These are phyloP conservation scores for Euura lappo DNA, from an alignment of 1,140 invertebrate genomes.

Conservation along the genomic window DNA sequence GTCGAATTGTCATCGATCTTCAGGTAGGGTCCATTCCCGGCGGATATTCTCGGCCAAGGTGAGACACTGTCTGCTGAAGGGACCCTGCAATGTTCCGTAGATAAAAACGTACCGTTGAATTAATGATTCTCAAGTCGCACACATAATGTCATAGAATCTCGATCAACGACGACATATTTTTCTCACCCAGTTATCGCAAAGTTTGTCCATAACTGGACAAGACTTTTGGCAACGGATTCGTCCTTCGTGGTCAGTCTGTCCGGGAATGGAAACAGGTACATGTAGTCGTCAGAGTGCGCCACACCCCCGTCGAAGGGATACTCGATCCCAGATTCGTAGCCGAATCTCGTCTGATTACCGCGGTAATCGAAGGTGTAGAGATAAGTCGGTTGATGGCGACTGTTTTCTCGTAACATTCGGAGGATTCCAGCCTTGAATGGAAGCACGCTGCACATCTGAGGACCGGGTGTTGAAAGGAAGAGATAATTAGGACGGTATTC, in stretches of 20 bases:
- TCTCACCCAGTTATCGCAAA: neutral
- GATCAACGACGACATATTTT: no score
- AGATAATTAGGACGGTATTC: neutral
- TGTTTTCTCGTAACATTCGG: neutral
- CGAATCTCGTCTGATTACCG: constrained; percentile 1
- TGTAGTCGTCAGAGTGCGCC: neutral
- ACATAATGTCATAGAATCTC: no score
- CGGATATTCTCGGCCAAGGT: neutral
- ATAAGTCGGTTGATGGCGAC: neutral
- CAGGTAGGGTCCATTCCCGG: neutral
- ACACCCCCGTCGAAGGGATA: neutral
- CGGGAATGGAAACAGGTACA: neutral
- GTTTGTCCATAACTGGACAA: neutral
- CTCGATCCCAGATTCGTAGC: neutral
- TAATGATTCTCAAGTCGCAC: no score
- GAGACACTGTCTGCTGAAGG: neutral
- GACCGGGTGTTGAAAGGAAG: neutral
- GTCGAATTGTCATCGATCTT: neutral
- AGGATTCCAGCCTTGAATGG: neutral
- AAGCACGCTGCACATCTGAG: neutral
- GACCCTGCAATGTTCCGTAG: neutral
- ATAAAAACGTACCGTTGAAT: no score
- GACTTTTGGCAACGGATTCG: neutral
- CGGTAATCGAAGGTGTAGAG: neutral
- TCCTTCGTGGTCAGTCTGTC: neutral